A percentile compares a stretch with the other conserved stretches of the same genome.
Conservation (phyloP, 1,140 invertebrate genomes). For the Metopolophium dirhodum region DNA sequence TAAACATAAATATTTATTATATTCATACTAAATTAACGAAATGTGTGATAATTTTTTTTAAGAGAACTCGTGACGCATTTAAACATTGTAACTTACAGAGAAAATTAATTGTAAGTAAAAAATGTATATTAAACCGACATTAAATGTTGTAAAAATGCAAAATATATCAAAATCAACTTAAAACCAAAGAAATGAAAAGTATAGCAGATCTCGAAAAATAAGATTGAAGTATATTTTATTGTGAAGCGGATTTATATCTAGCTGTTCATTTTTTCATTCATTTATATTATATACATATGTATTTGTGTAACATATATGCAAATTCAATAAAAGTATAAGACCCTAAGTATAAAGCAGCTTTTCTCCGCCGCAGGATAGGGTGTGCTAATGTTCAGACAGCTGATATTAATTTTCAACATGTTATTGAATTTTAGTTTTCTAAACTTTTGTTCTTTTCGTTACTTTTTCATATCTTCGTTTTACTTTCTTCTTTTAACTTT, state of each 20-base stretch:
- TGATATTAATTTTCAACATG: neutral
- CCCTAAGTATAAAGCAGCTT: neutral
- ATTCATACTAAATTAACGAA: neutral
- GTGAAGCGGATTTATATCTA: neutral
- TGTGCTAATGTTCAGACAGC: neutral
- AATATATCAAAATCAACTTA: neutral
- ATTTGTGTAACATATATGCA: constrained; percentile 7
- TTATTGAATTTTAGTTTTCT: neutral
- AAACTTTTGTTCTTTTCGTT: neutral
- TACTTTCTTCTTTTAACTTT: neutral
- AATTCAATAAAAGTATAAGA: neutral
- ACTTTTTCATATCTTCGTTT: neutral
- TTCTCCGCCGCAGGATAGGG: neutral
- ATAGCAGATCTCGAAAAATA: neutral
- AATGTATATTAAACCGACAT: neutral
- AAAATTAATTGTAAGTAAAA: neutral
- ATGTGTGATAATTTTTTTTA: neutral
- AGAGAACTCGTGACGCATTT: no score
- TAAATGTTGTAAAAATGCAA: neutral
- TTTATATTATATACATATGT: neutral
- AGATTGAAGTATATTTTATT: neutral
- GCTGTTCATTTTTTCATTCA: neutral
- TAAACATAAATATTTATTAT: neutral
- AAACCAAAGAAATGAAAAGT: neutral
- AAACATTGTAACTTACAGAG: neutral